Base-by-base conservation (phyloP, 1,140 invertebrate species). In the Stegodyphus mimosarum region DNA sequence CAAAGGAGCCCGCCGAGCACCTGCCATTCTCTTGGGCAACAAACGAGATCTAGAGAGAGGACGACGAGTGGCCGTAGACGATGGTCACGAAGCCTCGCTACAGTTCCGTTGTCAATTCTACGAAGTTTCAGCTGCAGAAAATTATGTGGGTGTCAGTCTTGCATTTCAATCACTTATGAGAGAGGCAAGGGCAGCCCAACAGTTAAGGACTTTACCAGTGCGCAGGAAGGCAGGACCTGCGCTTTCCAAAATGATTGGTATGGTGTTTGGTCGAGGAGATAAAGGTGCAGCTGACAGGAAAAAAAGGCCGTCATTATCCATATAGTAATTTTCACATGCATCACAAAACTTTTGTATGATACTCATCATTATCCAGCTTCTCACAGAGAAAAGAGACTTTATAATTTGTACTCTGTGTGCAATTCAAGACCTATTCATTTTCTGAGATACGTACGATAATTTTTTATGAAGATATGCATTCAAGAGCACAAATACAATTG, bases 81-180 rank as follows among this genome's bases (percentile, higher is more conserved):
- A 95, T 88, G 95, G 95, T 17, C 94, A 95, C 88, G 94, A 95
- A 89, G 88, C 95, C 60, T 95, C 95, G 0, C 89, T 95, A 73
- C 92, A 94, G 72, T 95, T 94, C 89, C 94, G 77, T 49, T 96
- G 95, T 89, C 95, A 95, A 89, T 96, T 96, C 90, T 96, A 95
- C 90, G 95, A 96, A 90, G 95, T 96, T 80, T 95, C 95, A 74
- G 95, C 95, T 13, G 95, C 95, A 15, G 95, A 96, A 89, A 95
- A 94, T 89, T 94, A 93, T 80, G 93, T 94, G 2, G 95, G 95
- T 48, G 94, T 95, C 0, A 94, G 93, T 60, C 91, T 95, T 70
- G 95, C 95, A 1, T 96, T 96, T 90, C 95, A 96, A 88, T 94
- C 94, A 9, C 90, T 96, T 10, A 87, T 91, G 33, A 72, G 89